A percentile compares a stretch with the other conserved stretches of the same genome.
Evolutionary conservation across 2,797 vertebrate species (phyloP).

Genomic region (Dryobates pubescens): DNA sequence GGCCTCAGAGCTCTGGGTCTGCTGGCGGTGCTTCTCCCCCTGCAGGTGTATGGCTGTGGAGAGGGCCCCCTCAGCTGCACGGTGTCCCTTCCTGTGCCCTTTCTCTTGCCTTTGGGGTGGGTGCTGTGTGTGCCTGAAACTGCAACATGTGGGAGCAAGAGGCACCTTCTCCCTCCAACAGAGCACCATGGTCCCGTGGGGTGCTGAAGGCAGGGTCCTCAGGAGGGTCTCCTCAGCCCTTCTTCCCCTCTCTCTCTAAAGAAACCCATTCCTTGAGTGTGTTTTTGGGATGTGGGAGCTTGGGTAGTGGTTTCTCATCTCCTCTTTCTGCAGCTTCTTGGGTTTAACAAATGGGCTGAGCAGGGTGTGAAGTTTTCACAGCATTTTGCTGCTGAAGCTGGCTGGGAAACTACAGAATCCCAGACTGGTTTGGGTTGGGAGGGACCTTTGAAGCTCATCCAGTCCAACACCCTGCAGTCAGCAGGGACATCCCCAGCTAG

Average conservation of each 20-base stretch:
- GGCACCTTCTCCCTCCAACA: no score
- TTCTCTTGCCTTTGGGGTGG: no score
- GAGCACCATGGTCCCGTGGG: rapidly evolving
- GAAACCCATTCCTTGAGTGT: neutral
- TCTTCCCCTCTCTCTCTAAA: neutral
- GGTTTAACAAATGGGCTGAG: neutral
- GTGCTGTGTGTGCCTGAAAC: neutral
- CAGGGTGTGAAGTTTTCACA: neutral
- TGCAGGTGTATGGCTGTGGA: rapidly evolving
- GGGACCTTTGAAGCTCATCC: no score
- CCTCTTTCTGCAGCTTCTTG: neutral
- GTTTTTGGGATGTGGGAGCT: rapidly evolving
- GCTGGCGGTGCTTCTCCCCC: neutral
- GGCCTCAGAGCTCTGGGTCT: neutral
- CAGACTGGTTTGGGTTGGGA: no score
- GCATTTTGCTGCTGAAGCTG: rapidly evolving
- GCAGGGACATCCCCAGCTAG: no score
- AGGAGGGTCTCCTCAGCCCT: rapidly evolving
- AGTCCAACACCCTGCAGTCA: no score
- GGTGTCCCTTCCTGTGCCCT: neutral
- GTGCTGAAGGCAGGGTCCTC: neutral
- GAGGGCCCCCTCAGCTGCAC: neutral
- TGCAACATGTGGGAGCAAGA: rapidly evolving
- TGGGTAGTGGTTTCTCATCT: no score
- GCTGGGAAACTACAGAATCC: neutral